Conservation (phyloP, 2,888 invertebrate genomes). For the Bhutanitis thaidina region DNA sequence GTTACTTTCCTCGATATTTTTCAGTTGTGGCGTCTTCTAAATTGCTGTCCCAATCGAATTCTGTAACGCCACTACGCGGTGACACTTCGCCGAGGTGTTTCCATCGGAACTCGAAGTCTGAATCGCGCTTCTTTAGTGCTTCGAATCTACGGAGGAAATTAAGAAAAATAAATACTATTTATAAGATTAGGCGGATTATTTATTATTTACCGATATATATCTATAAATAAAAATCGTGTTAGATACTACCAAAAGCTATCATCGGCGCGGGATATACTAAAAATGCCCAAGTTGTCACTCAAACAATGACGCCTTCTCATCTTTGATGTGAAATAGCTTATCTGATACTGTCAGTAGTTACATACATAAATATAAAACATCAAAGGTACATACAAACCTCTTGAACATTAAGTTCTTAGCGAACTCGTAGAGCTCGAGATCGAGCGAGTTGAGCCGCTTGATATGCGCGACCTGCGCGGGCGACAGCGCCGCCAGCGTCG, state of each 20-base stretch:
- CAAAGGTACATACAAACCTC: constrained; percentile 56
- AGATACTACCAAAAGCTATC: too few relatives aligned
- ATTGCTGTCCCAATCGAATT: constrained; percentile 94
- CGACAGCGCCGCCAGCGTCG: constrained; percentile 88
- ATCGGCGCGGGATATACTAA: too few relatives aligned
- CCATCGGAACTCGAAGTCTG: constrained; percentile 90
- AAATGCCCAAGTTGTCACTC: too few relatives aligned
- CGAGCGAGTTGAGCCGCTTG: constrained; percentile 90
- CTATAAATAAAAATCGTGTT: too few relatives aligned
- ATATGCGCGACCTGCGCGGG: constrained; percentile 87
- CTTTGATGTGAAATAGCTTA: too few relatives aligned
- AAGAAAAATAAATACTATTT: too few relatives aligned
- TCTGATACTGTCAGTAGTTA: too few relatives aligned
- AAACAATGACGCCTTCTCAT: too few relatives aligned
- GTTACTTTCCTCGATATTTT: constrained; percentile 66
- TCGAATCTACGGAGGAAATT: constrained; percentile 82
- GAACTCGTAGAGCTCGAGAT: constrained; percentile 95
- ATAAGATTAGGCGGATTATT: too few relatives aligned
- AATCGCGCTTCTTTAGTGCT: constrained; percentile 88
- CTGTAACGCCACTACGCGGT: constrained; percentile 86
- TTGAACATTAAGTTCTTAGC: constrained; percentile 93
- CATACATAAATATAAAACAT: background rate
- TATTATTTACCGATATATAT: too few relatives aligned
- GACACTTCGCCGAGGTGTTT: constrained; percentile 91
- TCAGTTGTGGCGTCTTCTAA: constrained; percentile 84